Conservation (phyloP, 2,888 invertebrate species). For the Eueremaeus valkanovi region DNA sequence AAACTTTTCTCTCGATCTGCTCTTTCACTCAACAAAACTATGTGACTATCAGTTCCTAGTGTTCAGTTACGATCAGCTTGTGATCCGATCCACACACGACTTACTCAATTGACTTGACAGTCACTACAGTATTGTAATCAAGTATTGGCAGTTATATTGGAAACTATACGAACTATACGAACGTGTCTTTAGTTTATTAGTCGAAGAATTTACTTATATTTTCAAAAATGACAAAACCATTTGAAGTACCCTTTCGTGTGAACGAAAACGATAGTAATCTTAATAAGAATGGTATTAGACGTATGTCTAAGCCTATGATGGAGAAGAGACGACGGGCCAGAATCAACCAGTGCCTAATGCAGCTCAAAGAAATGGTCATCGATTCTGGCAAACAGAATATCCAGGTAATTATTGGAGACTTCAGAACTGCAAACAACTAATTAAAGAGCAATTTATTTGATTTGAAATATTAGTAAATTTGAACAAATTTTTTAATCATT, state of each 20-base stretch:
- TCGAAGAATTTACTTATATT: not conserved
- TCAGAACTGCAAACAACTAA: no score
- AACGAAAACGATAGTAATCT: slow-evolving; percentile 7
- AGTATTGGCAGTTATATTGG: not conserved
- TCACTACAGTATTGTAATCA: not conserved
- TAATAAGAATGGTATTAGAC: slow-evolving; percentile 9
- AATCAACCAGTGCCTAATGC: slow-evolving; percentile 42
- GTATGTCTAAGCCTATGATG: slow-evolving; percentile 44
- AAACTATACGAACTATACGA: not conserved
- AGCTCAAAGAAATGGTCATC: slow-evolving; percentile 43
- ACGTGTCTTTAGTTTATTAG: not conserved
- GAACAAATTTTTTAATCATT: no score
- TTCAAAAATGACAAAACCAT: not conserved
- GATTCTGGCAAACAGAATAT: slow-evolving; percentile 29
- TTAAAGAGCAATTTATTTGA: no score
- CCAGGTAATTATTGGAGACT: not conserved
- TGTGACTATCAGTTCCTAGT: slow-evolving; percentile 18
- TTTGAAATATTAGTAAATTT: no score
- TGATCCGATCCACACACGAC: not conserved
- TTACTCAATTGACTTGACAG: not conserved
- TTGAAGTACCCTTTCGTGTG: slow-evolving; percentile 12
- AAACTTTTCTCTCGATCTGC: not conserved
- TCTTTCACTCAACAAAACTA: not conserved
- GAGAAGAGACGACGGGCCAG: slow-evolving; percentile 45
- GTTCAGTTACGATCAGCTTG: not conserved